Conservation (phyloP, 2,113 vertebrate genomes). For the Solea senegalensis region DNA sequence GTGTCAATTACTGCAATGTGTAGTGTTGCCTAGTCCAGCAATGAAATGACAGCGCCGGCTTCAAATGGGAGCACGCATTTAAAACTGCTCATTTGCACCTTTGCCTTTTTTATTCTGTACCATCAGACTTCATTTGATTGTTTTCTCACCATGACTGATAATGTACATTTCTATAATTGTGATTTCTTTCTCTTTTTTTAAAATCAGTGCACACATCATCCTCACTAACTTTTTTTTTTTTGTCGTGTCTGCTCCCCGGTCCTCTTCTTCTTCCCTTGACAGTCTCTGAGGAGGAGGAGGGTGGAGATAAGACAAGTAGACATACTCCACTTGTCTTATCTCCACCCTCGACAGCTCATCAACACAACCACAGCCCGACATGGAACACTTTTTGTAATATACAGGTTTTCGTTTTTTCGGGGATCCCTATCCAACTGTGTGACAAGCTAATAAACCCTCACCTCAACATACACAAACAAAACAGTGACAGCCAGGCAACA, state of each 20-base stretch:
- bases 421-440: slow-evolving; percentile 16
- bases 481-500: slow-evolving; percentile 46
- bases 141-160: neutral
- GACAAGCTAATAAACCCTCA: slow-evolving; percentile 27
- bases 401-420: slow-evolving; percentile 1
- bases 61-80: slow-evolving; percentile 9
- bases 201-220: neutral
- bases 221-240: neutral
- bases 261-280: neutral
- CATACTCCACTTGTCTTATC: neutral
- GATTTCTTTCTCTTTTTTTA: neutral
- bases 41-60: slow-evolving; percentile 6
- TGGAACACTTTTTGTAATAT: neutral
- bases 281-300: neutral
- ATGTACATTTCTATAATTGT: no score
- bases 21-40: neutral
- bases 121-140: slow-evolving; percentile 8
- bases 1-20: slow-evolving; percentile 29
- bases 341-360: slow-evolving; percentile 1
- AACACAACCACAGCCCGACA: no score
- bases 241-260: neutral
- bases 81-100: slow-evolving; percentile 16
- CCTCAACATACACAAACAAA: slow-evolving; percentile 29
- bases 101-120: neutral
- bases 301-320: no score